Conservation (phyloP, 2,888 invertebrate genomes). For the Macrostomum cliftonense region DNA sequence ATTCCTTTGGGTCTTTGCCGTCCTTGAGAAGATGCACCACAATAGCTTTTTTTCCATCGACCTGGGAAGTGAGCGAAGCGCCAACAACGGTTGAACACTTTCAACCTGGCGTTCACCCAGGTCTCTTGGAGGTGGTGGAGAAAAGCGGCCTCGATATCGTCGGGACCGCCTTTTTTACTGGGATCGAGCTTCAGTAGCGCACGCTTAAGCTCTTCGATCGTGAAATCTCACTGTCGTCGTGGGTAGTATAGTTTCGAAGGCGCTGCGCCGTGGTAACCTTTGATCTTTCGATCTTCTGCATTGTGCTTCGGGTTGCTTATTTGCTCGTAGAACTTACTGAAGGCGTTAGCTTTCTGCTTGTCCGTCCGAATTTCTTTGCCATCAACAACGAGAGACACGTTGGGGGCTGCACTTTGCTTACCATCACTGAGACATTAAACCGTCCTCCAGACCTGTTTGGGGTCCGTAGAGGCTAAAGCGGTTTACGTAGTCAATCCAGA, state of each 20-base stretch:
- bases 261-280: too few relatives aligned
- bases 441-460: too few relatives aligned
- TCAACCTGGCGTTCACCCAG: neutral
- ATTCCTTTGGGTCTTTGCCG: neutral
- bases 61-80: neutral
- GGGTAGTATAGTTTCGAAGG: neutral
- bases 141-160: too few relatives aligned
- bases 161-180: too few relatives aligned
- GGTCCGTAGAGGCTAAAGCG: too few relatives aligned
- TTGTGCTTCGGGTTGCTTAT: neutral
- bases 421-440: neutral
- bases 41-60: neutral
- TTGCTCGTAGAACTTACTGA: neutral
- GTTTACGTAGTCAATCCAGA: neutral
- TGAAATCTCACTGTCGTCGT: neutral
- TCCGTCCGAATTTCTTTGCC: neutral
- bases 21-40: neutral
- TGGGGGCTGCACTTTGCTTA: neutral
- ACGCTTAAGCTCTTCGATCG: too few relatives aligned
- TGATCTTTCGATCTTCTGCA: too few relatives aligned
- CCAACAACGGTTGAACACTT: neutral
- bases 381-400: neutral
- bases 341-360: neutral
- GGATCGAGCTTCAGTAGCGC: too few relatives aligned
- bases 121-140: too few relatives aligned